Evolutionary conservation across 2,888 invertebrate species (phyloP).

Genomic region (Acanthococcus lagerstroemiae): DNA sequence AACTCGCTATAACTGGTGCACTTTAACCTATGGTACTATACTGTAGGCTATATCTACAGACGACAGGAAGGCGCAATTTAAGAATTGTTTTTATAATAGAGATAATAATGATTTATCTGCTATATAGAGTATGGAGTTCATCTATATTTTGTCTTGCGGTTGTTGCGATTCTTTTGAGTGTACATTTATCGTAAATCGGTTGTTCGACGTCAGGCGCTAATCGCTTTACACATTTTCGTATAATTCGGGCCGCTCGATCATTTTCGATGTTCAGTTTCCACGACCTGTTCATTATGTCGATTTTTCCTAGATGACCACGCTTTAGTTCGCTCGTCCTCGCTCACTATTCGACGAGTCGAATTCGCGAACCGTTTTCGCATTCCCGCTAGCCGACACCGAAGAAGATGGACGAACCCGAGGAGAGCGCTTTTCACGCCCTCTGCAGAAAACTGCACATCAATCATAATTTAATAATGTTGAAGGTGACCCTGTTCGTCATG

Average conservation of each 20-base stretch:
- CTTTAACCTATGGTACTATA: slow-evolving; percentile 22
- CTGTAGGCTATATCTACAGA: slow-evolving; percentile 17
- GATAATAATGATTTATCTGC: slow-evolving; percentile 21
- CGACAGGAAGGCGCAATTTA: slow-evolving; percentile 27
- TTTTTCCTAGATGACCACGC: no score
- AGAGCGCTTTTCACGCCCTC: slow-evolving; percentile 13
- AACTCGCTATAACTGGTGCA: slow-evolving; percentile 25
- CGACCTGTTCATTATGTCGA: no score
- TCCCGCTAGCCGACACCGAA: background rate
- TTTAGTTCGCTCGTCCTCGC: background rate
- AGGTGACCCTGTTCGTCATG: slow-evolving; percentile 70
- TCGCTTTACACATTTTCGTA: no score
- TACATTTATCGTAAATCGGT: slow-evolving; percentile 6
- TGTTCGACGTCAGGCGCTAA: no score
- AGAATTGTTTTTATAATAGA: slow-evolving; percentile 17
- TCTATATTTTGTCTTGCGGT: slow-evolving; percentile 13
- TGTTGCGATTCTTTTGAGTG: slow-evolving; percentile 1
- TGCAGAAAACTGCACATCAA: slow-evolving; percentile 53
- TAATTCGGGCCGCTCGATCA: no score
- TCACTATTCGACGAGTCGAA: background rate
- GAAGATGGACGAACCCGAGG: slow-evolving; percentile 7
- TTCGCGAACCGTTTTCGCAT: background rate
- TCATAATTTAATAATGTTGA: slow-evolving; percentile 67
- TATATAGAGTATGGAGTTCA: slow-evolving; percentile 14
- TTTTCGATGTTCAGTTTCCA: no score